Base-by-base conservation (phyloP, 2,888 invertebrate species). In the Aphrophora alni region DNA sequence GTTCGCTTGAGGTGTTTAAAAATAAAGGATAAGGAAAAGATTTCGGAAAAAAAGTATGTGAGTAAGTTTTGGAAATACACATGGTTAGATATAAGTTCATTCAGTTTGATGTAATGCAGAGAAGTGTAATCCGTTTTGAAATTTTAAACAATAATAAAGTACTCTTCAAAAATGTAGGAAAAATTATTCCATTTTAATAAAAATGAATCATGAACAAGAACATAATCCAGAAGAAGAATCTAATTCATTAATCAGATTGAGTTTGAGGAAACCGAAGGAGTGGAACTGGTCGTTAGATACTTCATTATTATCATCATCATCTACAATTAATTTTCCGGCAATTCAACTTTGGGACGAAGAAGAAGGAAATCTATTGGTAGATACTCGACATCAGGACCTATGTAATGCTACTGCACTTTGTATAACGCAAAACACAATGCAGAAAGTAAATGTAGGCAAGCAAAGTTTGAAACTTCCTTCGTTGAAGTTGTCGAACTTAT, bases 261-360 rank as follows among this genome's bases (percentile, higher is more conserved):
- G 92, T 87, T 88, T 93, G 83, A 89, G 91, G 86, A 92, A 92
- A 87, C 91, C 92, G 75, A 89, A 88, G 86, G 90, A 90, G 84
- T 91, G 91, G 88, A 91, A 91, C 88, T 93, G 92, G 92, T 91
- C 92, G 87, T 87, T 93, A 83, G 90, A 91, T 71, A 92, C 92
- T 51, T 90, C 92, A 84, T 92, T 92, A 87, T 91, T 90, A 84
- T 92, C 92, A 87, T 91, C 90, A 80, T 92, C 92, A 79, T 91
- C 91, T 69, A 90, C 91, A 85, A 89, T 92, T 83, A 88, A 88
- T 85, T 89, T 92, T 84, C 92, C 92, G 38, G 90, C 90, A 81
- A 90, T 93, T 87, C 92, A 92, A 87, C 90, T 93, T 25, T 79
- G 74, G 74, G 78, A 79, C 38, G 78, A 51, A 24, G 74, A 74